These are phyloP conservation scores for Drosophila obscura DNA, from an alignment of 1,140 invertebrate genomes.

Conservation along the genomic window DNA sequence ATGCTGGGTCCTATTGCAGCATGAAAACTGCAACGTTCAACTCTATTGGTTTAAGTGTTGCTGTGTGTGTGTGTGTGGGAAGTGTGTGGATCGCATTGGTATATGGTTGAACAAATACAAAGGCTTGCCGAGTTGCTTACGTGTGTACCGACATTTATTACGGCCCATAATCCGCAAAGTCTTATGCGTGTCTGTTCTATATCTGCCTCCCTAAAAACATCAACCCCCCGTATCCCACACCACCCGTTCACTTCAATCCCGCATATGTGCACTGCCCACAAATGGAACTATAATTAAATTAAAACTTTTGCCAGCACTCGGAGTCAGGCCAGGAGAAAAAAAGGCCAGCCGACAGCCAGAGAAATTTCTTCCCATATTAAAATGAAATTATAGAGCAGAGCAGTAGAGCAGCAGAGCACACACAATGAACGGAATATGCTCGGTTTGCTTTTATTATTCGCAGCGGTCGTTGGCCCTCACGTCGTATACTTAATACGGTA, in stretches of 20 bases:
- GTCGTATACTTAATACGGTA: conserved; percentile 72
- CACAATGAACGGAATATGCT: conserved; percentile 18
- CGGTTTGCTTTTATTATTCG: conserved; percentile 11
- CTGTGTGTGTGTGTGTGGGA: conserved; percentile 8
- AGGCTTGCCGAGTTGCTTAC: conserved; percentile 59
- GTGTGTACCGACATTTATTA: conserved; percentile 73
- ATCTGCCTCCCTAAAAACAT: neutral
- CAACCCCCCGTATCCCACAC: neutral
- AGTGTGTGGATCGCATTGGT: conserved; percentile 8
- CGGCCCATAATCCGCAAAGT: conserved; percentile 67
- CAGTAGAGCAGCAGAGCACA: conserved; percentile 26
- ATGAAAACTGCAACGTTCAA: conserved; percentile 56
- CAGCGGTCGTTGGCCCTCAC: conserved; percentile 45
- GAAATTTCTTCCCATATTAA: conserved; percentile 49
- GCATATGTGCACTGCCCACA: conserved; percentile 54
- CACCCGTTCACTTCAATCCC: neutral
- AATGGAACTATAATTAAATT: conserved; percentile 81
- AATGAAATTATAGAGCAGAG: conserved; percentile 50
- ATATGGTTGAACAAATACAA: conserved; percentile 57
- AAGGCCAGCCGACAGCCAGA: conserved; percentile 23
- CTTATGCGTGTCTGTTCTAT: conserved; percentile 59
- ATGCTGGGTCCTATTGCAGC: conserved; percentile 11
- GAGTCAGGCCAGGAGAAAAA: conserved; percentile 12
- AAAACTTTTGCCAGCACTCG: conserved; percentile 72
- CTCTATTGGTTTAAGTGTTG: conserved; percentile 59